phyloP scores from a whole-genome alignment of 1,140 invertebrate species.

The Brevipalpus yothersi region DNA sequence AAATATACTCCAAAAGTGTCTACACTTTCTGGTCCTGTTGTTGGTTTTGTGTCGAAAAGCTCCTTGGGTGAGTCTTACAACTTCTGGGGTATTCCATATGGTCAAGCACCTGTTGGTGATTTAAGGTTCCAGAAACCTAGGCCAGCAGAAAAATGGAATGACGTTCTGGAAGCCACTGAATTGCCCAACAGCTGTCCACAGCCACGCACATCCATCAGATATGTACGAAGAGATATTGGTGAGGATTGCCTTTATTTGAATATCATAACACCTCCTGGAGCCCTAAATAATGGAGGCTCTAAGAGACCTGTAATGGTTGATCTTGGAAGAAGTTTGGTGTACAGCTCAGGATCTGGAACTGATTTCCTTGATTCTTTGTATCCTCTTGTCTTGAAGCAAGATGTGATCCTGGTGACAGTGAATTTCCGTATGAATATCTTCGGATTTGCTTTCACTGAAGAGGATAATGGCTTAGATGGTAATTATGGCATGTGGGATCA shows the following conservation, averaged over 20 bases:
- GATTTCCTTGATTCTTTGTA: no score
- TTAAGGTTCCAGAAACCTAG: slow-evolving; percentile 63
- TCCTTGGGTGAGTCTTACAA: slow-evolving; percentile 40
- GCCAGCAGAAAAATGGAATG: slow-evolving; percentile 52
- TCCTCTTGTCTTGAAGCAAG: no score
- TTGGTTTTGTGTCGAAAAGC: not conserved
- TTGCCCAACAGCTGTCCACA: slow-evolving; percentile 6
- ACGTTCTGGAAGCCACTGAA: slow-evolving; percentile 22
- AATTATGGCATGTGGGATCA: no score
- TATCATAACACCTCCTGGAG: slow-evolving; percentile 29
- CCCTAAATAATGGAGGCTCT: no score
- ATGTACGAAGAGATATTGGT: slow-evolving; percentile 27
- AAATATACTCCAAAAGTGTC: no score
- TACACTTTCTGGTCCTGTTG: not conserved
- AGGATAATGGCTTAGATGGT: no score
- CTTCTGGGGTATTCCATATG: slow-evolving; percentile 77
- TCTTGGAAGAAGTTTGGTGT: not conserved
- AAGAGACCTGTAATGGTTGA: no score
- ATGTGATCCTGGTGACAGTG: no score
- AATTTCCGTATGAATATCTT: no score
- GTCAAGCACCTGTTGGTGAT: slow-evolving; percentile 61
- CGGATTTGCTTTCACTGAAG: no score
- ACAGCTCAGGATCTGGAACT: no score
- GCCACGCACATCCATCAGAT: not conserved
- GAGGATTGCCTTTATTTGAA: slow-evolving; percentile 96